Evolutionary conservation across 1,140 invertebrate species (phyloP).

Genomic region (Prorops nasuta): DNA sequence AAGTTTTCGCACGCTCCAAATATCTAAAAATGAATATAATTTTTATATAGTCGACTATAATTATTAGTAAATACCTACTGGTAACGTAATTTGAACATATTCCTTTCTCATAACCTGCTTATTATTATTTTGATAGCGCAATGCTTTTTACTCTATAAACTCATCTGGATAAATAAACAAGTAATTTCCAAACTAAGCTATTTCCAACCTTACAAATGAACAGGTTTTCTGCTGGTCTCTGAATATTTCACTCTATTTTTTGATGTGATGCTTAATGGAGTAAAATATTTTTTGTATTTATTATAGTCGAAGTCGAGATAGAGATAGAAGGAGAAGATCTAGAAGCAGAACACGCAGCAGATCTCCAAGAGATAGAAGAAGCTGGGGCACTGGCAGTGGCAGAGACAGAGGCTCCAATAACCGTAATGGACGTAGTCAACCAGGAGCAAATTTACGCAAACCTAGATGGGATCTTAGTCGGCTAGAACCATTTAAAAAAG

Average conservation of each 20-base stretch:
- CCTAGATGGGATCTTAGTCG: conserved; percentile 78
- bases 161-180: neutral
- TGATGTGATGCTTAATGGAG: neutral
- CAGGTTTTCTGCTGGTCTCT: too few relatives aligned
- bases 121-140: neutral
- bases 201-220: too few relatives aligned
- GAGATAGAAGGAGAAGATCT: conserved; percentile 47
- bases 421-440: conserved; percentile 60
- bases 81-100: neutral
- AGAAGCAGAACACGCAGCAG: conserved; percentile 46
- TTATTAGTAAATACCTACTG: neutral
- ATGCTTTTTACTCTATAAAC: neutral
- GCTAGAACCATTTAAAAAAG: conserved; percentile 86
- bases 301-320: conserved; percentile 46
- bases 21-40: conserved; percentile 5
- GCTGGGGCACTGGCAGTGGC: conserved; percentile 46
- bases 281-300: conserved; percentile 4
- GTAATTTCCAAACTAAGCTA: neutral
- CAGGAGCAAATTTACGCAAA: conserved; percentile 75
- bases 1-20: neutral
- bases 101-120: neutral
- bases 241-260: neutral
- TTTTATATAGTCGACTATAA: neutral
- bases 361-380: conserved; percentile 48
- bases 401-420: conserved; percentile 57